Percentiles rank a stretch among this genome's conserved stretches.
Conservation (phyloP, 2,888 invertebrate genomes). For the Acronicta alni region DNA sequence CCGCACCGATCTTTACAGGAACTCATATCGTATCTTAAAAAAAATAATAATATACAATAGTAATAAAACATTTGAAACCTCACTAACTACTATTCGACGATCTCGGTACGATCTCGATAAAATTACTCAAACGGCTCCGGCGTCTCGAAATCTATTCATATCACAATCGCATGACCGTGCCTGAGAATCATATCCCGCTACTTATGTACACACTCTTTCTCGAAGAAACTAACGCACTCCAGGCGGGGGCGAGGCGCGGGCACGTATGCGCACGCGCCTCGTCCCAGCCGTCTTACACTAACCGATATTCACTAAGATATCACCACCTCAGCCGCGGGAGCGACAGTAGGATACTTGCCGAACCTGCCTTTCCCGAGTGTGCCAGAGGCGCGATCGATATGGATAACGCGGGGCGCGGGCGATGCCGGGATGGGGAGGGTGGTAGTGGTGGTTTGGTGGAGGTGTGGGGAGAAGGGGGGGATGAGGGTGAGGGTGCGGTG, state of each 20-base stretch:
- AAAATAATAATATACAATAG: constrained; percentile 84
- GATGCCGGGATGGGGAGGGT: constrained; percentile 56
- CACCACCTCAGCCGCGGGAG: constrained; percentile 76
- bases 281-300: constrained; percentile 71
- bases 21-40: constrained; percentile 89
- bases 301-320: constrained; percentile 79
- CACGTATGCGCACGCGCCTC: constrained; percentile 55
- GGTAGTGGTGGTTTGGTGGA: constrained; percentile 33
- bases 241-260: constrained; percentile 62
- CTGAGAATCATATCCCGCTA: constrained; percentile 88
- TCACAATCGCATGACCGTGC: constrained; percentile 89
- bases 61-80: constrained; percentile 89
- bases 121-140: constrained; percentile 87
- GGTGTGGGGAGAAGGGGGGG: constrained; percentile 29
- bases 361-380: constrained; percentile 78
- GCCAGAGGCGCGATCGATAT: constrained; percentile 82
- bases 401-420: constrained; percentile 76
- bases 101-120: constrained; percentile 85
- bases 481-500: constrained; percentile 51
- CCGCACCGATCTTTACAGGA: constrained; percentile 87
- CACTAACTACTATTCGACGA: constrained; percentile 89
- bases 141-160: constrained; percentile 88
- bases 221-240: constrained; percentile 72
- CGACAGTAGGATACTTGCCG: constrained; percentile 70
- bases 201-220: constrained; percentile 87